A percentile compares a stretch with the other conserved stretches of the same genome.
phyloP scores from a whole-genome alignment of 1,140 invertebrate genomes.

The Telenomus remus region DNA sequence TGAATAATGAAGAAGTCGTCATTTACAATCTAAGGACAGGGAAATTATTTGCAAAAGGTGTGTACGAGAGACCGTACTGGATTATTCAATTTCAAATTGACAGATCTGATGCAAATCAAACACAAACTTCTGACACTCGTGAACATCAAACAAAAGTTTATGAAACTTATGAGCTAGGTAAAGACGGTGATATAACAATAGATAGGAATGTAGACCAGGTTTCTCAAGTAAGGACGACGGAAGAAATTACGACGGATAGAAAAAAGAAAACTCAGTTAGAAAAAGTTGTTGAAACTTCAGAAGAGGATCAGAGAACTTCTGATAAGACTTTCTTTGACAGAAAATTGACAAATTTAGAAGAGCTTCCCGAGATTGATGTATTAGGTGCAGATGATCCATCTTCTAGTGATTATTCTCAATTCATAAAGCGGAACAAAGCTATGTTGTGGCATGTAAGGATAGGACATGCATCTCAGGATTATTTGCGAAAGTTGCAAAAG shows the following conservation, averaged over 20 bases:
- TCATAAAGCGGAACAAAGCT: neutral
- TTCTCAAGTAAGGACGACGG: too few species aligned
- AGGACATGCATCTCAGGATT: neutral
- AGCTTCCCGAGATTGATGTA: neutral
- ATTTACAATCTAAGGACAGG: conserved; percentile 13
- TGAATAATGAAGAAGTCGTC: conserved; percentile 7
- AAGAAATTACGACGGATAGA: too few species aligned
- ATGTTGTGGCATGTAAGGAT: conserved; percentile 2
- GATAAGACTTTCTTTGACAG: too few species aligned
- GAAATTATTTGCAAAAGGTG: neutral
- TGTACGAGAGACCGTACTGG: conserved; percentile 20
- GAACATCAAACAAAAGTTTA: neutral
- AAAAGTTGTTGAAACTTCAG: too few species aligned
- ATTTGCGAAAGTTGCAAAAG: neutral
- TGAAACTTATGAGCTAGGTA: too few species aligned
- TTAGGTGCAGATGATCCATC: neutral
- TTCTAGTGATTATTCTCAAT: neutral
- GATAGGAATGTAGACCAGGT: too few species aligned
- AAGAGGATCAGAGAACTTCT: too few species aligned
- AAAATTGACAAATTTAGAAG: neutral
- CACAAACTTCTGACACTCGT: neutral
- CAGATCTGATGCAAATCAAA: neutral
- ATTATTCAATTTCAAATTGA: conserved; percentile 12
- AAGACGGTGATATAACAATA: too few species aligned
- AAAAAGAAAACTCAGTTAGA: too few species aligned